Evolutionary conservation across 2,113 vertebrate genomes (phyloP), one percentile per base, ranked within the genome.

Genomic region (Triplophysa siluroides): DNA sequence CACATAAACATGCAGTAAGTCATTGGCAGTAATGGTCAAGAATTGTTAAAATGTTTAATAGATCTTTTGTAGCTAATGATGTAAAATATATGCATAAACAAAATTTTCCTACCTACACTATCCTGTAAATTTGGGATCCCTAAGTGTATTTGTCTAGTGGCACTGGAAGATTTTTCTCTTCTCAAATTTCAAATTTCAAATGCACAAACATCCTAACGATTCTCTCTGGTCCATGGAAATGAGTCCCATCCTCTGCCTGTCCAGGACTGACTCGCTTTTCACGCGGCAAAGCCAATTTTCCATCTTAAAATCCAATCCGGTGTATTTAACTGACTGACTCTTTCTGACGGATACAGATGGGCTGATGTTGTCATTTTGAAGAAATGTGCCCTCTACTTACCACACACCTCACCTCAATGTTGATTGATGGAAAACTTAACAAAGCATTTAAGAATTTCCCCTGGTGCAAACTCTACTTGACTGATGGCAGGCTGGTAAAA

Each of bases 341-440:
- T 5, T 38, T 16, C 21, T 45, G 70, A 75, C 21, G 43, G 70
- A 66, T 13, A 41, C 33, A 75, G 71, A 75, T 33, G 52, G 79
- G 72, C 79, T 13, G 19, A 14, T 58, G 23, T 14, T 21, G 23
- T 75, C 63, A 52, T 74, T 69, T 67, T 74, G 52, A 73, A 58
- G 52, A 67, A 74, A 75, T 65, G 18, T 43, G 50, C 52, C 78
- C 50, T 68, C 56, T 54, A 64, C 64, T 21, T 52, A 56, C 52
- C 56, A 69, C 63, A 52, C 63, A 45, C n/a, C n/a, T 21, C 21
- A 43, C 33, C 33, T 38, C 72, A 29, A 29, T 66, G 70, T 71
- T 83, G 81, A 85, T 63, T 78, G 84, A 85, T 79, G 81, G 62
- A 9, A 43, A 71, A 70, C 64, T 81, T 81, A 68, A 78, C 52